Base-by-base conservation (phyloP, 2,797 vertebrate genomes). In the Chelon auratus region DNA sequence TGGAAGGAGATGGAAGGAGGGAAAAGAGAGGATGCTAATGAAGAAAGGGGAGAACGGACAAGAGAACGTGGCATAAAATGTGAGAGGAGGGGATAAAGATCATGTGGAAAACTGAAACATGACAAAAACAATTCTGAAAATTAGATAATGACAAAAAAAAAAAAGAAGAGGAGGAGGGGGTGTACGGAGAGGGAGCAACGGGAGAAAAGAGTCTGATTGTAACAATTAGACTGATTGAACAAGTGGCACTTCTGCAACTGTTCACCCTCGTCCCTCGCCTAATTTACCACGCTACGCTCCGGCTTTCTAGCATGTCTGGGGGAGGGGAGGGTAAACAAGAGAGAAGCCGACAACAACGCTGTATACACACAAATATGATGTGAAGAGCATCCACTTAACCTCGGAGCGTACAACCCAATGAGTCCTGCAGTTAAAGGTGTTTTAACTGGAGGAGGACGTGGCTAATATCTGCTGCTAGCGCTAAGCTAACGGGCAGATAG, bases 191-290 rank as follows among this genome's bases (percentile, higher is more conserved):
- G 55, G 36, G 6, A 53, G 17, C 1, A 9, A 50, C 40, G n/a
- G 62, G 18, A 74, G 58, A 68, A 74, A 68, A 15, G 42, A 84
- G 53, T 77, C 56, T 74, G 80, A 82, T 74, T 84, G 66, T 62
- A 78, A 81, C 83, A 82, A 89, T 91, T 84, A 89, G 60, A 65
- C 75, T 76, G 80, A 89, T 90, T 82, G 87, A 89, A 85, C 60
- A 57, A 78, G 76, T 70, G 64, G 53, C 72, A 52, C 67, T 69
- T 33, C 62, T 59, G 79, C 69, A 61, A 76, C 69, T 47, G 55
- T 69, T 78, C 78, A 17, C 61, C 68, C 70, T 72, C 67, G 64
- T 77, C 66, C 67, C 72, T 80, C 67, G 72, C 68, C 73, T 85
- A 63, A 86, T 91, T 87, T 78, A 66, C 73, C 66, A 22, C 6